phyloP scores from a whole-genome alignment of 2,888 invertebrate species.

The Stenolophus ochropezus region DNA sequence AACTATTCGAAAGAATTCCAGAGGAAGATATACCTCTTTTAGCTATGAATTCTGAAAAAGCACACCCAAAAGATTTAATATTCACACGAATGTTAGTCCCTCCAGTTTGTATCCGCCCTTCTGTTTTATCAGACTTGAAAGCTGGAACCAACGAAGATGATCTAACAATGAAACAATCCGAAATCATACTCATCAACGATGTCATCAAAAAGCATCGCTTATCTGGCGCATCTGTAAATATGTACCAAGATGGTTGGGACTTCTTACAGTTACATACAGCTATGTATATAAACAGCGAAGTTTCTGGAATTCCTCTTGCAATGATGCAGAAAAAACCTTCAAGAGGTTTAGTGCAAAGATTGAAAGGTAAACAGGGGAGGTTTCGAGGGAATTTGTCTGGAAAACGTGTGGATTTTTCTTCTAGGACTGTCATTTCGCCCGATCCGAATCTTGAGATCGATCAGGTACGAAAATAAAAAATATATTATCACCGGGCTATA shows the following conservation, averaged over 20 bases:
- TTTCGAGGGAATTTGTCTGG: constrained; percentile 98
- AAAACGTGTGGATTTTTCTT: constrained; percentile 98
- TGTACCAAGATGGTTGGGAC: constrained; percentile 97
- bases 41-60: constrained; percentile 72
- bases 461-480: constrained; percentile 86
- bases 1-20: constrained; percentile 85
- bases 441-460: constrained; percentile 99
- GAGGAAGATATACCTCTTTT: constrained; percentile 77
- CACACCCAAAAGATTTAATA: constrained; percentile 90
- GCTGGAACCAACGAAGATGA: constrained; percentile 98
- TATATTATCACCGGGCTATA: no score
- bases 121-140: constrained; percentile 95
- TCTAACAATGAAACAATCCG: constrained; percentile 96
- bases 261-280: constrained; percentile 96
- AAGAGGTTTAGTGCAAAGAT: constrained; percentile 92
- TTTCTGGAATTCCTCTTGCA: constrained; percentile 92
- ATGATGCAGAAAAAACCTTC: constrained; percentile 93
- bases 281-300: constrained; percentile 96
- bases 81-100: constrained; percentile 95
- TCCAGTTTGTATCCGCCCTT: constrained; percentile 97
- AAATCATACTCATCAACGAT: constrained; percentile 96
- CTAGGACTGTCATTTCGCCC: constrained; percentile 98
- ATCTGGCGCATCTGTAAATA: constrained; percentile 92
- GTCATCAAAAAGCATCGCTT: constrained; percentile 91
- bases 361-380: constrained; percentile 98